Conservation (phyloP, 2,113 vertebrate species). For the Sula dactylatra region DNA sequence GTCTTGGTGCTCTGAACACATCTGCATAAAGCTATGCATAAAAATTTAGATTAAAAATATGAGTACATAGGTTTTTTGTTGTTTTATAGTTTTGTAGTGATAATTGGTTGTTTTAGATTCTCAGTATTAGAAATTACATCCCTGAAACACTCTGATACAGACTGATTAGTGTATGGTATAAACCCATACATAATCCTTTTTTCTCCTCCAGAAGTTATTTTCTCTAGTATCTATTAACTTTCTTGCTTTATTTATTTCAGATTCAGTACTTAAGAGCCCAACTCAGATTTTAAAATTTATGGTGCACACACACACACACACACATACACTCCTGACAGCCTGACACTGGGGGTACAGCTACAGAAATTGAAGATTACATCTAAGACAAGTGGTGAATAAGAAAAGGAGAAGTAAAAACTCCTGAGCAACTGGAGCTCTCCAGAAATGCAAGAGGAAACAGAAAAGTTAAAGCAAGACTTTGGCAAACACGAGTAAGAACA, state of each 20-base stretch:
- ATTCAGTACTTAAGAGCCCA: neutral
- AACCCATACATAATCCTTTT: neutral
- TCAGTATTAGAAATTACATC: neutral
- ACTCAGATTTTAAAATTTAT: neutral
- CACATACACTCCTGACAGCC: fast-evolving
- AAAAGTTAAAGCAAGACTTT: neutral
- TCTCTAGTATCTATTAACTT: neutral
- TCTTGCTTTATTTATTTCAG: neutral
- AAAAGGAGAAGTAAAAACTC: neutral
- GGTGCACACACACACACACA: neutral
- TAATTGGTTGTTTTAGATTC: neutral
- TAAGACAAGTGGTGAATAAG: neutral
- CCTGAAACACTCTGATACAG: neutral
- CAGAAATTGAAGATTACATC: neutral
- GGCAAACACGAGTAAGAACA: conserved; percentile 17
- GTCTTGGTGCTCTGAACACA: neutral
- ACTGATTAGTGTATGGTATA: neutral
- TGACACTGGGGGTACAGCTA: neutral
- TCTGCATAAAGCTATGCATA: neutral
- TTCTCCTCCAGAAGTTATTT: neutral
- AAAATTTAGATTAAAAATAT: neutral
- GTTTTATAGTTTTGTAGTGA: neutral
- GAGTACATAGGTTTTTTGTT: neutral
- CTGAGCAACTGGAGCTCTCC: neutral
- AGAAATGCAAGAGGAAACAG: neutral